These are phyloP conservation scores for Netelia inedita DNA, from an alignment of 2,888 invertebrate species.

Conservation along the genomic window DNA sequence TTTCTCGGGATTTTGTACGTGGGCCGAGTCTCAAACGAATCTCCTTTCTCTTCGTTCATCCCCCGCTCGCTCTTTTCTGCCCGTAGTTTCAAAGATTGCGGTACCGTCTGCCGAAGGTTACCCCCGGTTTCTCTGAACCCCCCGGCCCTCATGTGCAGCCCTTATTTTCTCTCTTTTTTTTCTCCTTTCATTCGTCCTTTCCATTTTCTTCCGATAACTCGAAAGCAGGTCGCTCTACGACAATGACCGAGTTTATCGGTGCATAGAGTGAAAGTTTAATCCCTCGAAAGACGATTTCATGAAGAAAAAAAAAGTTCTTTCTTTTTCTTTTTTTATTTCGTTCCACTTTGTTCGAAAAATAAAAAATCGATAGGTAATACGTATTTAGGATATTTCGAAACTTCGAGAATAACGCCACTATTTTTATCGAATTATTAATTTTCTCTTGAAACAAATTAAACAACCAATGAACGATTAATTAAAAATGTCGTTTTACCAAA, in stretches of 20 bases:
- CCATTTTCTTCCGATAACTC: conserved; percentile 19
- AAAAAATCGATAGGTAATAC: too few species aligned
- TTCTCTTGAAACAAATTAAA: too few species aligned
- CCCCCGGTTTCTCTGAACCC: conserved; percentile 31
- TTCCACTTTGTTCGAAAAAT: neutral
- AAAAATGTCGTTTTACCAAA: too few species aligned
- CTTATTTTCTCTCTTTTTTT: neutral
- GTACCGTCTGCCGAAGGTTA: conserved; percentile 46
- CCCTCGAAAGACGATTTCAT: neutral
- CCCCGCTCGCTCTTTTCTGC: conserved; percentile 17
- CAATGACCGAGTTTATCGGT: conserved; percentile 35
- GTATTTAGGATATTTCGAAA: too few species aligned
- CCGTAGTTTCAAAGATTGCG: conserved; percentile 56
- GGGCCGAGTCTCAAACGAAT: conserved; percentile 60
- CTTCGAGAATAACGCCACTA: too few species aligned
- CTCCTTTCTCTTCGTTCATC: conserved; percentile 56
- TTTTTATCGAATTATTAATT: too few species aligned
- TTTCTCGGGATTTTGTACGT: conserved; percentile 51
- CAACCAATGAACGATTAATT: too few species aligned
- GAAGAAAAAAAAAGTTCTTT: neutral
- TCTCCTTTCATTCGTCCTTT: neutral
- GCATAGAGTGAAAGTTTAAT: conserved; percentile 11
- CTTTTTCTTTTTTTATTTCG: neutral
- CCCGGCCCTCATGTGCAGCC: neutral
- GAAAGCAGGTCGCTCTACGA: conserved; percentile 36